Evolutionary conservation across 2,888 invertebrate genomes (phyloP), one percentile per base, ranked within the genome.

Genomic region (Diarsia rubi): DNA sequence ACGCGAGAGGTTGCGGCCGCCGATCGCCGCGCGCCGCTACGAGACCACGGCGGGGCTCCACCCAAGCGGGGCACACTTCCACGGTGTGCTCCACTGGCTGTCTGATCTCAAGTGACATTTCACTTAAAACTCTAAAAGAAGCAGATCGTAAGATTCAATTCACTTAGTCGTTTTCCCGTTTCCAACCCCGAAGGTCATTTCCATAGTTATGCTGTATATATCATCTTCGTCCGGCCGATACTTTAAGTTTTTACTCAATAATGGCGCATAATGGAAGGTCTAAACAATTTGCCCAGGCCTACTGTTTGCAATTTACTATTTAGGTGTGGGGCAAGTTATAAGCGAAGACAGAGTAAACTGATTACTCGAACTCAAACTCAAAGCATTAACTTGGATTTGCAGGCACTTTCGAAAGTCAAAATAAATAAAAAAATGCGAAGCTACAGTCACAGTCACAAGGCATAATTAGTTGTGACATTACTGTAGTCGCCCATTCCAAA

Each of bases 201-300:
- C 42, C 62, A 72, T 69, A 75, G 62, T 73, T 68, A 69, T 60
- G 71, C 27, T n/a, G 74, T 85, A 76, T 85, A 76, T 67, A 86
- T 83, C 81, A 80, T 82, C 79, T 69, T 62, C 71, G 69, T 82
- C 85, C 82, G 81, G 78, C 69, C 80, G 52, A 80, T 81, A 78
- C 74, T 59, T 80, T 75, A 73, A 75, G 78, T 90, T 90, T 91
- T 90, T 91, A 87, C 85, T 88, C 88, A 88, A 91, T 85, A 86
- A 89, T 85, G 73, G 78, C 77, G 37, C 81, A 90, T 94, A 95
- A 95, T 94, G 89, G 94, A 94, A 95, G 95, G 95, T 93, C 95
- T 93, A 89, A 95, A 88, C 94, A 94, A 95, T 95, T 95, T 94
- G 89, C 90, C 77, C 86, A 89, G 82, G 89, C 91, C 91, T 92